These are phyloP conservation scores for Calliopsis andreniformis DNA, from an alignment of 1,140 invertebrate genomes.

Conservation along the genomic window DNA sequence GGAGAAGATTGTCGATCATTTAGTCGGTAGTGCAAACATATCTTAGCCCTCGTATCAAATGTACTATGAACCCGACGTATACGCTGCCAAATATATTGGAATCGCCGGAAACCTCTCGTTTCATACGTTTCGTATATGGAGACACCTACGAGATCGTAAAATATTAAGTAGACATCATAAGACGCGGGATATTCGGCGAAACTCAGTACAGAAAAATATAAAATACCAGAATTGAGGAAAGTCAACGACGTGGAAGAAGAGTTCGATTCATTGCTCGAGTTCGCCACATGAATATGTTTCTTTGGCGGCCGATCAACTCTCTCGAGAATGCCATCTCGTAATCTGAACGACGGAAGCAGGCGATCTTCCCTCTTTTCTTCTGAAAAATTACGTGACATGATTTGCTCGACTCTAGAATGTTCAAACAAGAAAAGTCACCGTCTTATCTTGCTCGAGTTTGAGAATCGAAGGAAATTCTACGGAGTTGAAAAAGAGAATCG, in stretches of 20 bases:
- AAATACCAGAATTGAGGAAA: slow-evolving; percentile 30
- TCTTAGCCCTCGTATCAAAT: neutral
- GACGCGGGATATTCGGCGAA: slow-evolving; percentile 30
- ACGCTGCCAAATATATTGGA: slow-evolving; percentile 3
- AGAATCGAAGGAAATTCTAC: too few species aligned
- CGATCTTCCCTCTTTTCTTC: too few species aligned
- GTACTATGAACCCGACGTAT: neutral
- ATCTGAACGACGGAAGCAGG: too few species aligned
- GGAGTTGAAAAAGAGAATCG: too few species aligned
- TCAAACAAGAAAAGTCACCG: too few species aligned
- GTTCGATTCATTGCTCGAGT: slow-evolving; percentile 46
- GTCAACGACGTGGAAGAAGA: slow-evolving; percentile 48
- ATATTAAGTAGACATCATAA: slow-evolving; percentile 50
- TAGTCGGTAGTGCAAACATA: neutral
- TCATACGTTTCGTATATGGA: slow-evolving; percentile 24
- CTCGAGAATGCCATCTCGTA: too few species aligned
- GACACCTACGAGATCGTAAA: slow-evolving; percentile 46
- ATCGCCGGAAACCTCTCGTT: slow-evolving; percentile 20
- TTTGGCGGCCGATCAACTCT: slow-evolving; percentile 19
- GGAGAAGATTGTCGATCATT: neutral
- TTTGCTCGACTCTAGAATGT: too few species aligned
- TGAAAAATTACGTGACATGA: too few species aligned
- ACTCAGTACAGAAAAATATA: slow-evolving; percentile 31
- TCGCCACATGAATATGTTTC: slow-evolving; percentile 47
- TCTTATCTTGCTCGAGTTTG: too few species aligned